A percentile compares a stretch with the other conserved stretches of the same genome.
Conservation (phyloP, 2,113 vertebrate species). For the cat (Felis catus) region F.catus_Fca126_mat1.0 CM031412.1:86528001-86528500, state of each 20-base stretch:
- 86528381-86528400: background rate
- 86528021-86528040: background rate
- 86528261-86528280: background rate
- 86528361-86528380: background rate
- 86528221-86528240: background rate
- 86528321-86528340: background rate
- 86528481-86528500: background rate
- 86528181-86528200: background rate
- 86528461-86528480: background rate
- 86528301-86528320: background rate
- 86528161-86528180: background rate
- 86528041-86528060: background rate
- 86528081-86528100: background rate
- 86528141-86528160: background rate
- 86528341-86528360: background rate
- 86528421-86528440: background rate
- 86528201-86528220: background rate
- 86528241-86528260: background rate
- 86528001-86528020: background rate
- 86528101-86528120: background rate
- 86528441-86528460: background rate
- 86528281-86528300: background rate
- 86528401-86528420: background rate
- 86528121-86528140: background rate
- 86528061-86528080: background rate